Percentiles rank a stretch among this genome's conserved stretches.
Evolutionary conservation across 2,113 vertebrate species (phyloP).

Genomic region (Thermophis baileyi): DNA sequence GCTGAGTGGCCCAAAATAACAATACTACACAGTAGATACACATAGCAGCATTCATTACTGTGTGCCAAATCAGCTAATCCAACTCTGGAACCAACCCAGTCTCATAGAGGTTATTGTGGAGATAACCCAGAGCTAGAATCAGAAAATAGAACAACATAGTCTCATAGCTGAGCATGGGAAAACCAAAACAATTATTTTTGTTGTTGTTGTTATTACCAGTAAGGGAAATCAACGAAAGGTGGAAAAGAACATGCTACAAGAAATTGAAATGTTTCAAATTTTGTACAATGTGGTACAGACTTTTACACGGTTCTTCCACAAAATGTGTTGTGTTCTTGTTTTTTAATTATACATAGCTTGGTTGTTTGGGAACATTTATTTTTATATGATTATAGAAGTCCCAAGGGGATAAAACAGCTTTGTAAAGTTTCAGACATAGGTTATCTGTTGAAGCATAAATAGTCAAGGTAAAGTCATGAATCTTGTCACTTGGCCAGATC

Average conservation of each 20-base stretch:
- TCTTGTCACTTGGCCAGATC: background rate
- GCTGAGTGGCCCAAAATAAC: background rate
- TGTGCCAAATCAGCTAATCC: background rate
- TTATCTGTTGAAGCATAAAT: background rate
- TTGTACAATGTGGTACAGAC: background rate
- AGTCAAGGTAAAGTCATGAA: background rate
- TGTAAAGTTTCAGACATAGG: background rate
- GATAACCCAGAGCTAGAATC: background rate
- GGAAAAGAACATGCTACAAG: background rate
- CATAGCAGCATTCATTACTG: background rate
- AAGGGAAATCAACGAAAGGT: background rate
- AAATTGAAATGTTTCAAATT: background rate
- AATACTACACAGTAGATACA: background rate
- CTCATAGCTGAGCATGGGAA: background rate
- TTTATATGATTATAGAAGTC: background rate
- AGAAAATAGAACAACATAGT: background rate
- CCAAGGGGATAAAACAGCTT: background rate
- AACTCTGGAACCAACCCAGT: background rate
- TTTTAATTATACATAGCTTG: background rate
- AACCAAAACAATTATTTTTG: background rate
- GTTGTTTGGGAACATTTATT: background rate
- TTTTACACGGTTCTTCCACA: background rate
- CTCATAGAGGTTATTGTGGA: background rate
- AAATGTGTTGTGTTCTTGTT: background rate
- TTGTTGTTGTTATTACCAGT: background rate